Base-by-base conservation (phyloP, 2,797 vertebrate genomes). In the Hypotaenidia okinawae region DNA sequence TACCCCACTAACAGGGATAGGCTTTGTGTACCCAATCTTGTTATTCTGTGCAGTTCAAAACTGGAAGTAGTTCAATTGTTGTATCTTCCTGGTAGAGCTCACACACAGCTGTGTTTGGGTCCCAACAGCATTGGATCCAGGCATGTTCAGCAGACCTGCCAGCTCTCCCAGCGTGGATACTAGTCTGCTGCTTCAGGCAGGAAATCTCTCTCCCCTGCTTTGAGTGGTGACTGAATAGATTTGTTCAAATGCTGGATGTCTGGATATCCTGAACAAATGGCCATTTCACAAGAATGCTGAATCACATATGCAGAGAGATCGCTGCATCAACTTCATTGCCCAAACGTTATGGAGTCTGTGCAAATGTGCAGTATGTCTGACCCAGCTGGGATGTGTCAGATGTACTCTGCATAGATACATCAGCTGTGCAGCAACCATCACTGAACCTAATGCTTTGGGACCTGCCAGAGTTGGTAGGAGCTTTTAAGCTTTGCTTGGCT, bases 61-160 rank as follows among this genome's bases (percentile, higher is more conserved):
- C 63, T 68, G 66, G 62, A 76, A 86, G 28, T 12, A 33, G 39
- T 68, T 89, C 63, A 72, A 16, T 7, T 33, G 54, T 55, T 85
- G 16, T 43, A 35, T 86, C 66, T 58, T 27, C 51, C 69, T 30
- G 22, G 73, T 67, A 35, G 79, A 88, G 80, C 87, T 94, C 66
- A 23, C 5, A 5, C 82, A 68, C 83, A 95, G 90, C 93, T 91
- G 94, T 57, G 79, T 51, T 69, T 81, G 83, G 28, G 79, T 95
- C 91, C 69, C 94, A 91, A 21, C 76, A 62, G 69, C 83, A 73
- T 0, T 49, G 41, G 58, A 75, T 74, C 14, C 80, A 52, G 86
- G 59, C 77, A 62, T 1, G 28, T 43, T 19, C 55, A 4, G 4
- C 79, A 72, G 91, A 49, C 23, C 61, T 21, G 57, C 93, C 83